Evolutionary conservation across 2,797 vertebrate species (phyloP).

Genomic region (Eulemur coronatus): DNA sequence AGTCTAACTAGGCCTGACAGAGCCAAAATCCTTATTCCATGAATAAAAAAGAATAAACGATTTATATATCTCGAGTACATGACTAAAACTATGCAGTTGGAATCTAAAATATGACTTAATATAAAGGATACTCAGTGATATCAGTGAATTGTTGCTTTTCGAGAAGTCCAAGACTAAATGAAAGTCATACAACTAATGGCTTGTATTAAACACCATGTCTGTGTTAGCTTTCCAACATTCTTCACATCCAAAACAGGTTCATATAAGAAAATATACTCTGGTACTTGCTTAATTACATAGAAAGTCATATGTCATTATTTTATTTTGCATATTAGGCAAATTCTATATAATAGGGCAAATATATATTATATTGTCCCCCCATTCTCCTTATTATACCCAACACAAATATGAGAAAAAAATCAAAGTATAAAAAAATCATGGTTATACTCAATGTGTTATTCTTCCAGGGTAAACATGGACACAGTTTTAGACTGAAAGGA

Average conservation of each 20-base stretch:
- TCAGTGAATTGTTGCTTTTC: background rate
- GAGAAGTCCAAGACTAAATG: background rate
- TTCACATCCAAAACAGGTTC: background rate
- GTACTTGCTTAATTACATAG: slow-evolving; percentile 12
- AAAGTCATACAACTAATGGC: background rate
- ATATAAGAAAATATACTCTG: background rate
- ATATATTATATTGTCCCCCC: background rate
- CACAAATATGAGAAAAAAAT: slow-evolving; percentile 12
- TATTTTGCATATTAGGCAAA: background rate
- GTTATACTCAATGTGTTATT: slow-evolving; percentile 19
- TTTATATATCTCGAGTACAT: background rate
- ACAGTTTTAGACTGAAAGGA: slow-evolving; percentile 55
- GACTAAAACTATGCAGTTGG: background rate
- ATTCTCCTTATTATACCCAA: background rate
- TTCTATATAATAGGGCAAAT: background rate
- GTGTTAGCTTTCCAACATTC: background rate
- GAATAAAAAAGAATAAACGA: background rate
- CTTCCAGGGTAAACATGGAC: slow-evolving; percentile 49
- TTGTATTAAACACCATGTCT: background rate
- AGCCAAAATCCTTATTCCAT: background rate
- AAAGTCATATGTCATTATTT: background rate
- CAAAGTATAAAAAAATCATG: background rate
- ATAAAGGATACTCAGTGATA: background rate
- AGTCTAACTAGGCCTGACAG: background rate
- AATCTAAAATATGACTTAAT: background rate